Evolutionary conservation across 2,113 vertebrate species (phyloP), one percentile per base, ranked within the genome.

Genomic region (Reinhardtius hippoglossoides): DNA sequence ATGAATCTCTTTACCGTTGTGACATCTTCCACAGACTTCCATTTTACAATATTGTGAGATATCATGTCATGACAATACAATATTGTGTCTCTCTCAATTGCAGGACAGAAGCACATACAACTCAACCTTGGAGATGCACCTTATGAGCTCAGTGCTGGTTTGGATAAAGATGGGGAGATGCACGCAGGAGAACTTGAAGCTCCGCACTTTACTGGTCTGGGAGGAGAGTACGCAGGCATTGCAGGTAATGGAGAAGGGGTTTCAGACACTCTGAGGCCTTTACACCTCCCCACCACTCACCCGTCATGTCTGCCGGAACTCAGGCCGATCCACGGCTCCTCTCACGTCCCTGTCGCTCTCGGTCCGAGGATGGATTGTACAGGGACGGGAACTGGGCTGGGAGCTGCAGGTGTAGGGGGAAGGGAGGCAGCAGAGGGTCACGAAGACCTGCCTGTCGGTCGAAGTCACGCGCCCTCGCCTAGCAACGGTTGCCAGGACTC

Each of bases 401-500:
- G 87, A 27, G 56, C 66, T 46, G 88, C 35, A 0, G 84, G 94
- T 15, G 92, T 95, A 1, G 95, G 95, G 9, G 92, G 95, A 64
- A 93, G 97, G 60, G 97, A 98, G 63, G 92, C 93, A 1, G 89
- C 95, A 3, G 97, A 98, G 87, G 96, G 96, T 10, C 96, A 96
- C 0, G 97, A 98, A 80, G 98, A 98, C 52, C 76, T 87, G 2
- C 92, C 70, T 84, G 92, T 6, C 60, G 92, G 64, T 87, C 94
- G 60, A 81, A 93, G 88, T 83, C 94, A 85, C 1, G 91, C 91
- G 5, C 91, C 77, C 0, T 98, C 97, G 0, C 97, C 98, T 6
- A 93, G 95, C 89, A 99, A 99, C 24, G 97, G 98, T 81, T 99
- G 96, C 93, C 97, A 97, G 88, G 97, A 98, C 87, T 99, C 98